phyloP scores from a whole-genome alignment of 2,113 vertebrate genomes.

The Scortum barcoo region DNA sequence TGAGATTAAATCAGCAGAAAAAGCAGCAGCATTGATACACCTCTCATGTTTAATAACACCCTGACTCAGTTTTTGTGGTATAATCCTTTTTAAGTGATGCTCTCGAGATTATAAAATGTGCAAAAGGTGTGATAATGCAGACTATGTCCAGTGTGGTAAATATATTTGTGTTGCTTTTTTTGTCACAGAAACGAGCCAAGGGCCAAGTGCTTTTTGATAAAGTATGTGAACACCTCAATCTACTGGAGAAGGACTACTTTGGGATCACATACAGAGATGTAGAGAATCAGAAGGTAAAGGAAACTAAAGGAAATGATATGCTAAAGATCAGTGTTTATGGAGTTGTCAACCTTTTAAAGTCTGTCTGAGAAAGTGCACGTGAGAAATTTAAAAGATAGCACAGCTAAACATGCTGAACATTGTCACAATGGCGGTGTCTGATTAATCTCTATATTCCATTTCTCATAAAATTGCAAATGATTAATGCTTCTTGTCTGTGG shows the following conservation, averaged over 20 bases:
- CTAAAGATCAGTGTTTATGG: not conserved
- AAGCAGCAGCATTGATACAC: not conserved
- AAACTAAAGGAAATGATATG: no score
- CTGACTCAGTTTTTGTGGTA: not conserved
- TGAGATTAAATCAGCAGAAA: not conserved
- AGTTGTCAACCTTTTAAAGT: not conserved
- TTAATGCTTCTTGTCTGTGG: not conserved
- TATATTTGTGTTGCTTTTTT: slow-evolving; percentile 37
- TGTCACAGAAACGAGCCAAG: slow-evolving; percentile 90
- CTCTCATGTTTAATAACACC: not conserved
- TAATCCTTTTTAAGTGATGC: not conserved
- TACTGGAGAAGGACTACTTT: slow-evolving; percentile 98
- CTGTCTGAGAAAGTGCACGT: not conserved
- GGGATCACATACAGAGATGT: slow-evolving; percentile 93
- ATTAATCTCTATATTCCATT: not conserved
- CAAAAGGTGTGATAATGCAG: not conserved
- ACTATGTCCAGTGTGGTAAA: not conserved
- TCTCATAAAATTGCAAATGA: not conserved
- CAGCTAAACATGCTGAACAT: not conserved
- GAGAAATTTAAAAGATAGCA: not conserved
- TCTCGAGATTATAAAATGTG: not conserved
- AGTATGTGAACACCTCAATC: slow-evolving; percentile 96
- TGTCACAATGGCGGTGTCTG: not conserved
- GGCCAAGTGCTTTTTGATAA: slow-evolving; percentile 94
- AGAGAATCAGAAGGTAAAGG: slow-evolving; percentile 94